A percentile compares a stretch with the other conserved stretches of the same genome.
Conservation (phyloP, 2,797 vertebrate species). For the Odontamblyopus lacepedii region DNA sequence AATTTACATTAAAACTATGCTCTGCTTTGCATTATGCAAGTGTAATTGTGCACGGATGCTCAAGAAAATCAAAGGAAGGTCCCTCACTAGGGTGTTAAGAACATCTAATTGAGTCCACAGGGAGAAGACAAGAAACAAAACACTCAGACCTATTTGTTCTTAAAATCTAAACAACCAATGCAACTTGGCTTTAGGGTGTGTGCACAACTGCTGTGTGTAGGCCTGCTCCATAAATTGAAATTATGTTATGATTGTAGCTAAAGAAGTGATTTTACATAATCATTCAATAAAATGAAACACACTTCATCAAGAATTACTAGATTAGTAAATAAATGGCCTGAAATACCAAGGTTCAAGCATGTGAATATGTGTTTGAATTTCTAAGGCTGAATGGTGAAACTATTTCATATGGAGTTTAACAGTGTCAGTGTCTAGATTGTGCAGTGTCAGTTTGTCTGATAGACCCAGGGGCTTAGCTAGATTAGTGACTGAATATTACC, state of each 20-base stretch:
- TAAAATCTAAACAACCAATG: slow-evolving; percentile 19
- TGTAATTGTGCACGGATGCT: background rate
- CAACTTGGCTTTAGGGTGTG: background rate
- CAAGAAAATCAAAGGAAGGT: slow-evolving; percentile 32
- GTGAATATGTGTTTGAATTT: background rate
- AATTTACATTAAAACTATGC: background rate
- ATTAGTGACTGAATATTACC: slow-evolving; percentile 11
- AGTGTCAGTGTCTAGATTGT: slow-evolving; percentile 43
- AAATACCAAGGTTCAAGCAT: background rate
- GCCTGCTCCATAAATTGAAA: background rate
- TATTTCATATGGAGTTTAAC: slow-evolving; percentile 21
- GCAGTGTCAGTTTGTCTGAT: slow-evolving; percentile 46
- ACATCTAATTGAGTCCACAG: slow-evolving; percentile 67
- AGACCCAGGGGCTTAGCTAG: slow-evolving; percentile 7
- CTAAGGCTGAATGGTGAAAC: slow-evolving; percentile 20
- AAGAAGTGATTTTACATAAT: background rate
- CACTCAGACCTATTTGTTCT: slow-evolving; percentile 43
- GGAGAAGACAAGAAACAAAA: slow-evolving; percentile 57
- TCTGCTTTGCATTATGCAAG: background rate
- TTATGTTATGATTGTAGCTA: background rate
- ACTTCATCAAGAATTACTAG: background rate
- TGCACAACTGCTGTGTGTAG: background rate
- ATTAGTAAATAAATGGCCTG: background rate
- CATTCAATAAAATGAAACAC: background rate
- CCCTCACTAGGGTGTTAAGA: slow-evolving; percentile 34